Conservation (phyloP, 2,888 invertebrate species). For the Eristalis tenax region DNA sequence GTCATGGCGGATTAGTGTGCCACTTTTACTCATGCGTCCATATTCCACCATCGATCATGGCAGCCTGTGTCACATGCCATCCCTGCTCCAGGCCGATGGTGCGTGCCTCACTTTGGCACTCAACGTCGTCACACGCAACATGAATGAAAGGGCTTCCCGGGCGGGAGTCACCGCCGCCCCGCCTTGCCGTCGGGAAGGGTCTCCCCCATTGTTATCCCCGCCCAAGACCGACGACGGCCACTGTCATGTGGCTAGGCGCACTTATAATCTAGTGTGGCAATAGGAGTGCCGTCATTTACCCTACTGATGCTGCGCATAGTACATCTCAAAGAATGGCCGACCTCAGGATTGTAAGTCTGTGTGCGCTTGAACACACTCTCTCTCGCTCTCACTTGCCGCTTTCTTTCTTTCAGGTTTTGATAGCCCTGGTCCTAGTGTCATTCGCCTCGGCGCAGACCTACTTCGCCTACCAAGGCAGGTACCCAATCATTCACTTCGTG, state of each 20-base stretch:
- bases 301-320: conserved; percentile 47
- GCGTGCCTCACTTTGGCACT: background rate
- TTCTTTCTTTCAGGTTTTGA: conserved; percentile 21
- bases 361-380: background rate
- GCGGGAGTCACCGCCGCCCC: background rate
- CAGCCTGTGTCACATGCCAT: background rate
- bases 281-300: conserved; percentile 51
- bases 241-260: conserved; percentile 20
- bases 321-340: conserved; percentile 43
- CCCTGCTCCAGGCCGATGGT: background rate
- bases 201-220: conserved; percentile 43
- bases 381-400: background rate
- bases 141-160: conserved; percentile 27
- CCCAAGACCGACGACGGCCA: conserved; percentile 18
- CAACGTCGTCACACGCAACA: background rate
- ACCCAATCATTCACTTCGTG: conserved; percentile 29
- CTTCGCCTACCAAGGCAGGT: conserved; percentile 31
- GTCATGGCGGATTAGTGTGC: conserved; percentile 42
- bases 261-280: conserved; percentile 50
- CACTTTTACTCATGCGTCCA: conserved; percentile 37
- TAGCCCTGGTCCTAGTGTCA: conserved; percentile 21
- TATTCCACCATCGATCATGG: background rate
- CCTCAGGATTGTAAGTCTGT: conserved; percentile 45
- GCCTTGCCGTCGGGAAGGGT: background rate
- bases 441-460: conserved; percentile 21